Percentiles rank a stretch among this genome's conserved stretches.
Conservation (phyloP, 2,888 invertebrate genomes). For the Apotomis capreana region DNA sequence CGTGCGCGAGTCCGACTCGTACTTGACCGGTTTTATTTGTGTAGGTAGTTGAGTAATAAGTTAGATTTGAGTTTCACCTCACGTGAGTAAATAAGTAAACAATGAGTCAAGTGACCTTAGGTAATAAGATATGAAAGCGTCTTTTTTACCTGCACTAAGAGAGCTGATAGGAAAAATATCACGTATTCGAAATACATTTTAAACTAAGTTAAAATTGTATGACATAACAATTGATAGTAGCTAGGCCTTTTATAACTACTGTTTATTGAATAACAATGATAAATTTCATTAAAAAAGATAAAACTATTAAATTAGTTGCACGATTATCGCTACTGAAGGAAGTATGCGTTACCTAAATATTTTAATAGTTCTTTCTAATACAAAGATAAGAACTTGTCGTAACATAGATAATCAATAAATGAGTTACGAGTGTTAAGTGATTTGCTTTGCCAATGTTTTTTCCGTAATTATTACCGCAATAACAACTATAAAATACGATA, state of each 20-base stretch:
- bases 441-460: neutral
- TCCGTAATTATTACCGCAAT: conserved; percentile 6
- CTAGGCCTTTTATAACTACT: conserved; percentile 1
- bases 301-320: neutral
- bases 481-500: conserved; percentile 10
- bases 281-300: conserved; percentile 5
- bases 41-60: too few relatives aligned
- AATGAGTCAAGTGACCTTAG: too few relatives aligned
- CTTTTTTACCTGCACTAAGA: conserved; percentile 21
- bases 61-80: too few relatives aligned
- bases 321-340: neutral
- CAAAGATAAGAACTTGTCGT: conserved; percentile 3
- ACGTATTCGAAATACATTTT: conserved; percentile 25
- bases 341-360: neutral
- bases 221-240: neutral
- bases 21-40: too few relatives aligned
- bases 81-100: too few relatives aligned
- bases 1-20: too few relatives aligned
- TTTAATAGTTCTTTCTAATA: conserved; percentile 4
- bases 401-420: neutral
- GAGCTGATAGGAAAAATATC: conserved; percentile 14
- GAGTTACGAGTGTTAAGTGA: neutral
- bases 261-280: conserved; percentile 15
- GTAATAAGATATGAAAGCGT: neutral
- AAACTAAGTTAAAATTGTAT: neutral